A percentile compares a stretch with the other conserved stretches of the same genome.
Evolutionary conservation across 2,888 invertebrate species (phyloP).

Genomic region (Antitype chi): DNA sequence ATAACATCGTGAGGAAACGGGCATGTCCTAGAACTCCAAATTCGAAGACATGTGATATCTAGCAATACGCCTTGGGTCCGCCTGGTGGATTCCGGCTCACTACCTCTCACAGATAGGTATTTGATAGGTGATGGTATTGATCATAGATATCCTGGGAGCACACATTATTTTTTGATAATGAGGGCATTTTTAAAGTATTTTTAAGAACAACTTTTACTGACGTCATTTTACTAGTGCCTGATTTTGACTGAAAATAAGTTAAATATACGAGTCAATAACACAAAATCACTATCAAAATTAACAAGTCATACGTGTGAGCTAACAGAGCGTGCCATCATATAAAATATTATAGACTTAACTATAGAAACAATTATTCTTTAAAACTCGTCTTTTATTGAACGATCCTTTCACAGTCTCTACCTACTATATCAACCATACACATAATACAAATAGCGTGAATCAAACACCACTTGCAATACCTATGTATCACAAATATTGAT

Average conservation of each 20-base stretch:
- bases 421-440: background rate
- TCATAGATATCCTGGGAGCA: background rate
- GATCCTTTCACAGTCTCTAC: background rate
- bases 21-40: too few species aligned
- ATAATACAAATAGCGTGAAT: background rate
- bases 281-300: background rate
- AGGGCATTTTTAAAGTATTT: background rate
- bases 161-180: background rate
- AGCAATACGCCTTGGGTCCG: too few species aligned
- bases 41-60: too few species aligned
- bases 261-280: background rate
- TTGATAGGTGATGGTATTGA: background rate
- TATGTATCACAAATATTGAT: constrained; percentile 9
- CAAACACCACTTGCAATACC: background rate
- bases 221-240: too few species aligned
- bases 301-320: background rate
- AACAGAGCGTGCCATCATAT: background rate
- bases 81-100: too few species aligned
- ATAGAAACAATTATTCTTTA: background rate
- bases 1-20: too few species aligned
- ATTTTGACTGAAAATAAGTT: background rate
- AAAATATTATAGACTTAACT: background rate
- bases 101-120: too few species aligned
- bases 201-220: too few species aligned
- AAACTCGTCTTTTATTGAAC: background rate